Evolutionary conservation across 2,113 vertebrate species (phyloP).

Genomic region (Erpornis zantholeuca): DNA sequence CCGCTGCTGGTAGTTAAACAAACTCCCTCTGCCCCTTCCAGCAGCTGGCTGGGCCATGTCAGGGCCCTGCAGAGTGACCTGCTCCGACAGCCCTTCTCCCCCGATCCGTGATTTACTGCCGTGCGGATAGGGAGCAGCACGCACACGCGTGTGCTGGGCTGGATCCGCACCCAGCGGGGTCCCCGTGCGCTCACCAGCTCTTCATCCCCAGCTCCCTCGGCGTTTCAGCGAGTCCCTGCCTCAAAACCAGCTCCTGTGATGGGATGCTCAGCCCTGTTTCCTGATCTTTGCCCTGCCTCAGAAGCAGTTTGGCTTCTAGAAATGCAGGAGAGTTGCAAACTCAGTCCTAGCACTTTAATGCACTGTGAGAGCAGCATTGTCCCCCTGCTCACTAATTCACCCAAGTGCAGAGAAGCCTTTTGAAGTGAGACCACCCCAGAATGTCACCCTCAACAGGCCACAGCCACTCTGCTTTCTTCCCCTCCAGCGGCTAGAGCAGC

Average conservation of each 20-base stretch:
- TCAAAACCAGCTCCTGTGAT: rapidly evolving
- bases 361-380: background rate
- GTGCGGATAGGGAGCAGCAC: background rate
- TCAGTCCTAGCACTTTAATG: background rate
- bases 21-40: background rate
- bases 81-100: background rate
- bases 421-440: background rate
- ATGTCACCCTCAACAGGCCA: background rate
- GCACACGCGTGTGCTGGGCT: background rate
- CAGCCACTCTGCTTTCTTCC: background rate
- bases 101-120: background rate
- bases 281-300: background rate
- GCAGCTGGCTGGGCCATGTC: constrained; percentile 3
- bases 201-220: background rate
- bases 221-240: background rate
- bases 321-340: background rate
- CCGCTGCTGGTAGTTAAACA: background rate
- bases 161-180: background rate
- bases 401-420: background rate
- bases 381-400: background rate
- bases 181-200: background rate
- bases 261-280: background rate
- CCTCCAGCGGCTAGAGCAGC: background rate
- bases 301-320: background rate
- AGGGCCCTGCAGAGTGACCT: background rate